phyloP scores from a whole-genome alignment of 2,113 vertebrate species.

The Kobus ellipsiprymnus region DNA sequence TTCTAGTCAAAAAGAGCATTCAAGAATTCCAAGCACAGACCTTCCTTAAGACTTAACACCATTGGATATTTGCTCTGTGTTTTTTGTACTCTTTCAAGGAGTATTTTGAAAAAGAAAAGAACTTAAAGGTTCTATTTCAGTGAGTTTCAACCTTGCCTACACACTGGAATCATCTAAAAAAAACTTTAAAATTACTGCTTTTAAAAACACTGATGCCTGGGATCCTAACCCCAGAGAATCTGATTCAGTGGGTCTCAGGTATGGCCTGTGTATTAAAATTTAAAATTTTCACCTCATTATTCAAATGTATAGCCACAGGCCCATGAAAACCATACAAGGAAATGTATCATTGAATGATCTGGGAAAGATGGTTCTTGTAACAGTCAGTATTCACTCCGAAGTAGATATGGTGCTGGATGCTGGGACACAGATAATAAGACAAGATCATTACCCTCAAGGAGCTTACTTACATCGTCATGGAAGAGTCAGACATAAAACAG shows the following conservation, averaged over 20 bases:
- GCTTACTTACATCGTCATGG: background rate
- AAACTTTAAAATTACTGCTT: background rate
- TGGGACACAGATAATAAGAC: background rate
- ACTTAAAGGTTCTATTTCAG: background rate
- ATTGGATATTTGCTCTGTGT: background rate
- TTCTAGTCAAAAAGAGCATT: background rate
- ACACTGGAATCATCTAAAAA: background rate
- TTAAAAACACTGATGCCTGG: background rate
- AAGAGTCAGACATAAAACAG: background rate
- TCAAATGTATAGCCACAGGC: background rate
- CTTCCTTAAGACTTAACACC: background rate
- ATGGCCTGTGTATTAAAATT: background rate
- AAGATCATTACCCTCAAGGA: background rate
- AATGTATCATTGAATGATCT: background rate
- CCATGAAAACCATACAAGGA: background rate
- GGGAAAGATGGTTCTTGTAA: background rate
- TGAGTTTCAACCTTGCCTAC: background rate
- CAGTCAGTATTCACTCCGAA: background rate
- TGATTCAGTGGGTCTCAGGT: background rate
- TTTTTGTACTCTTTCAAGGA: background rate
- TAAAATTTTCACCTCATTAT: background rate
- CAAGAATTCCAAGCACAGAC: background rate
- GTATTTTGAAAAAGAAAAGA: background rate
- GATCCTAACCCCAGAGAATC: background rate
- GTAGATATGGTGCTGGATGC: background rate